phyloP scores from a whole-genome alignment of 2,888 invertebrate species.

The Drosophila macrospina region DNA sequence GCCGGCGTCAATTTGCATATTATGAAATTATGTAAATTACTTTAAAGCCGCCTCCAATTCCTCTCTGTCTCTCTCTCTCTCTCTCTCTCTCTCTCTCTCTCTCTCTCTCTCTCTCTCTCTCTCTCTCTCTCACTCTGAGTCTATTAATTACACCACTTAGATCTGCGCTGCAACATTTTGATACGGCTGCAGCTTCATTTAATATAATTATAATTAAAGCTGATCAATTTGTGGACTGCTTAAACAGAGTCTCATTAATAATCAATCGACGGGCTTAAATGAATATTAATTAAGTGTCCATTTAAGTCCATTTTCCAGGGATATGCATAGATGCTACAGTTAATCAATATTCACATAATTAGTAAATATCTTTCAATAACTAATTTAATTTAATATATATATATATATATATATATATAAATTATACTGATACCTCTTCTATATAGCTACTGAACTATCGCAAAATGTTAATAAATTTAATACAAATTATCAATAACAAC shows the following conservation, averaged over 20 bases:
- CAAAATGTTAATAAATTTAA: no score
- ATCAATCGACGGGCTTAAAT: not conserved
- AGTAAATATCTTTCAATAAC: no score
- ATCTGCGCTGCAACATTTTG: conserved; percentile 45
- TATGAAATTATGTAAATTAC: conserved; percentile 75
- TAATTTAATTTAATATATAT: no score
- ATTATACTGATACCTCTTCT: no score
- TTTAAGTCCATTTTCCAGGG: no score
- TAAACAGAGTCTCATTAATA: conserved; percentile 25
- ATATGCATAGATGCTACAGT: no score
- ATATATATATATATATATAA: no score
- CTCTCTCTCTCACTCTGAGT: conserved; percentile 1
- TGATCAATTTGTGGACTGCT: conserved; percentile 5
- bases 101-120: conserved; percentile 19
- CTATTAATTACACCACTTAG: conserved; percentile 68
- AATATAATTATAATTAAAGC: conserved; percentile 43
- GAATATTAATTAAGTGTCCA: not conserved
- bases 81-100: not conserved
- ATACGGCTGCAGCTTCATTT: conserved; percentile 36
- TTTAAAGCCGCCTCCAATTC: conserved; percentile 19
- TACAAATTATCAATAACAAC: no score
- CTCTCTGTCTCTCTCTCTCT: not conserved
- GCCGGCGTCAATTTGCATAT: conserved; percentile 64
- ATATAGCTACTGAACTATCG: no score
- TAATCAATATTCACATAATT: no score